phyloP scores from a whole-genome alignment of 2,113 vertebrate species.

The Pomatorhinus ruficollis region DNA sequence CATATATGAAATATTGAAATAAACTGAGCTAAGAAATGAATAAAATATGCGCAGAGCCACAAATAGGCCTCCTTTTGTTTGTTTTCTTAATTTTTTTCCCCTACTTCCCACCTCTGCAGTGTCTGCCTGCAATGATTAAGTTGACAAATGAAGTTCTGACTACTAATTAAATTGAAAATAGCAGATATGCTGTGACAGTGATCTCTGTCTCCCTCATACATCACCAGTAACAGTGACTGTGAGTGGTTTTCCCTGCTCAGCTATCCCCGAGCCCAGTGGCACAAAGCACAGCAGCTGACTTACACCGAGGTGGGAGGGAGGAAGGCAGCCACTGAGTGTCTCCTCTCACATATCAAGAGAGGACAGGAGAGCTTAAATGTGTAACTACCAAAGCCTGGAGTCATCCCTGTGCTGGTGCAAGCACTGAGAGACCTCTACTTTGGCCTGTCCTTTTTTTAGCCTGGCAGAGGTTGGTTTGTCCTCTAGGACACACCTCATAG shows the following conservation, averaged over 20 bases:
- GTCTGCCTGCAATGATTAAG: constrained; percentile 62
- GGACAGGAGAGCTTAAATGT: neutral
- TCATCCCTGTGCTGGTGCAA: neutral
- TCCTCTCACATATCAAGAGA: neutral
- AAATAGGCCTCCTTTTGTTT: constrained; percentile 1
- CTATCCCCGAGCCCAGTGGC: neutral
- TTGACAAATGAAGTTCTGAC: constrained; percentile 65
- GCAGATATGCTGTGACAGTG: constrained; percentile 32
- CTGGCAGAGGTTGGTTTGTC: neutral
- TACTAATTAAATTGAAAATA: constrained; percentile 66
- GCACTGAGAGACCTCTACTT: neutral
- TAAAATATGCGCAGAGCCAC: neutral
- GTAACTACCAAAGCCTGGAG: neutral
- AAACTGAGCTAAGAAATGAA: constrained; percentile 15
- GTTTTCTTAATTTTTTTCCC: neutral
- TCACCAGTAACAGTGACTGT: neutral
- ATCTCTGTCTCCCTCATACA: constrained; percentile 27
- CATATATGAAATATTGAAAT: constrained; percentile 16
- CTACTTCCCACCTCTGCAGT: neutral
- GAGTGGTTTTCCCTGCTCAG: neutral
- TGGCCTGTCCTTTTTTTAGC: neutral
- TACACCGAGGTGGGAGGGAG: neutral
- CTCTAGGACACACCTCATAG: neutral
- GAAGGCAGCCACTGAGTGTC: neutral
- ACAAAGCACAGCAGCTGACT: neutral